A percentile compares a stretch with the other conserved stretches of the same genome.
These are phyloP conservation scores for Aleiodes alternator DNA, from an alignment of 2,888 invertebrate genomes.

Conservation along the genomic window DNA sequence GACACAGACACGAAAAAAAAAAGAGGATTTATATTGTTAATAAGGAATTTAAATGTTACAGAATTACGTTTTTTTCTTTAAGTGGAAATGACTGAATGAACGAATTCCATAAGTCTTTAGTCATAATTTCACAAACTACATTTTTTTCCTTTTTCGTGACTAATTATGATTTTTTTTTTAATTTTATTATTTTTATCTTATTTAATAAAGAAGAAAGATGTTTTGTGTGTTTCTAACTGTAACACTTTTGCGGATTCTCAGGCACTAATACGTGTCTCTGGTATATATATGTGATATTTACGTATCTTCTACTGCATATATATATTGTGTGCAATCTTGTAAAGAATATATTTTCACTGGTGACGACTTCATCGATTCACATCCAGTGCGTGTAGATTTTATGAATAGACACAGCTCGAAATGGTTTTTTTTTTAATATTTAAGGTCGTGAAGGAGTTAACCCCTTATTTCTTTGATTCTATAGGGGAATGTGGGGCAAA, in stretches of 20 bases:
- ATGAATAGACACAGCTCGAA: too few species aligned
- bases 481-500: too few species aligned
- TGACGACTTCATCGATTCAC: too few species aligned
- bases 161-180: background rate
- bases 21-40: too few species aligned
- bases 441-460: too few species aligned
- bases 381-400: too few species aligned
- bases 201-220: background rate
- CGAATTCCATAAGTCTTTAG: background rate
- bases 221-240: background rate
- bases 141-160: slow-evolving; percentile 5
- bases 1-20: too few species aligned
- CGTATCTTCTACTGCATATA: background rate
- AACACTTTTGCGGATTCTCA: slow-evolving; percentile 24
- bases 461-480: too few species aligned
- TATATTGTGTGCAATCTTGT: background rate
- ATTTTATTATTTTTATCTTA: background rate
- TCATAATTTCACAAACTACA: background rate
- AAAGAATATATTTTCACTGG: too few species aligned
- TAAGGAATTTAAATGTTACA: background rate
- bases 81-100: background rate
- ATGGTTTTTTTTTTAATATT: too few species aligned
- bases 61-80: background rate
- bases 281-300: background rate
- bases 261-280: background rate